Base-by-base conservation (phyloP, 2,888 invertebrate genomes). In the Isotomurus palustris region DNA sequence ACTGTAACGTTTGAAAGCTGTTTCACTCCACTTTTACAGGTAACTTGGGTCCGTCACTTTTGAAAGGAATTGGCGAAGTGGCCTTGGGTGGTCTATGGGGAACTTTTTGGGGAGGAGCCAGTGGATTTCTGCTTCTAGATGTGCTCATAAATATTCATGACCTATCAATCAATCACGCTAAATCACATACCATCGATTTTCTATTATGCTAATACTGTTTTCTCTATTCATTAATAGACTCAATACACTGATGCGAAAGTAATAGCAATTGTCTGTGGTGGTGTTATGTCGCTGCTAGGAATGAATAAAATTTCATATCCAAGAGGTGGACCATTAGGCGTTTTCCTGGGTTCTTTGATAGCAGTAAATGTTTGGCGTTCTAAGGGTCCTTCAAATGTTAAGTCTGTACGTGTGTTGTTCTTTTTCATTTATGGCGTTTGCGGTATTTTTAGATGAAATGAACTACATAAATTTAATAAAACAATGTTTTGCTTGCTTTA, bases 231-330 rank as follows among this genome's bases (percentile, higher is more conserved):
- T 44, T 22, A 22, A 3, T 19, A 56, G 60, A 50, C 51, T 24
- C 41, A 35, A 4, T 40, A 35, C 19, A 44, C 49, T 5, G 59
- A 59, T 28, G 45, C 54, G 38, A 50, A 53, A 40, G 36, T 40
- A 17, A 4, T 53, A 3, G 58, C 58, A 1, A 47, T 68, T 6
- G 60, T 68, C 43, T 41, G 54, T 25, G 59, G 70, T 12, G 66
- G 66, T 12, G 52, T 60, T 1, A 54, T 67, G 58, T 53, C 61
- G 8, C 47, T 70, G 8, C 41, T 67, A 21, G 70, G 70, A 17
- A 40, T 68, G 1, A 52, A 58, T 6, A 67, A 60, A 58, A 56
- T 70, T 52, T 64, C 64, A 2, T 63, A 62, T 44, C 64, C 65
- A 5, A 53, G 68, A 48, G 66, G 64, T 27, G 63, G 66, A n/a